phyloP scores from a whole-genome alignment of 2,888 invertebrate species.

The Eristalis tenax region DNA sequence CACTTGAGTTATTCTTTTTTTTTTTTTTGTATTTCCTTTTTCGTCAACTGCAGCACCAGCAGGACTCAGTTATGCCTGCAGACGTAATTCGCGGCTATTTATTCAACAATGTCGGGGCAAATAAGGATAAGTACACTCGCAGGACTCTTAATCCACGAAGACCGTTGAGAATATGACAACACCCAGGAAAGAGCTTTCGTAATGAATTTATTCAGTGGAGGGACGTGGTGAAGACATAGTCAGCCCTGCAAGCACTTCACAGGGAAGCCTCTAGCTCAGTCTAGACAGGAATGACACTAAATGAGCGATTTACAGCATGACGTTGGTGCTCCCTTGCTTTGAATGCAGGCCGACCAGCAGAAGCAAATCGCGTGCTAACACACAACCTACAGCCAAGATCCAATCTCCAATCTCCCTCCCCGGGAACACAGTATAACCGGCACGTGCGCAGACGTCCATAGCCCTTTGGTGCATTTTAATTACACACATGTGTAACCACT shows the following conservation, averaged over 20 bases:
- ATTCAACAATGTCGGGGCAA: neutral
- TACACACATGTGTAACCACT: constrained; percentile 58
- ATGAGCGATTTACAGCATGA: too few relatives aligned
- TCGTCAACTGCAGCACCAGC: neutral
- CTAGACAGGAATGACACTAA: too few relatives aligned
- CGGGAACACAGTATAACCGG: constrained; percentile 18
- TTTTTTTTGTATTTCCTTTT: neutral
- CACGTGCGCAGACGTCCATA: constrained; percentile 39
- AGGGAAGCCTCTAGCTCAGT: neutral
- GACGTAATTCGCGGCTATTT: neutral
- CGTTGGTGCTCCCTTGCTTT: too few relatives aligned
- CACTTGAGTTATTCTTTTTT: neutral
- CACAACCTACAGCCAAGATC: constrained; percentile 18
- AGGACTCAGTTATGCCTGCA: neutral
- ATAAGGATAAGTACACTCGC: constrained; percentile 2
- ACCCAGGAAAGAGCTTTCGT: neutral
- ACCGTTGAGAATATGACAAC: neutral
- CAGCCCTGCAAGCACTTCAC: neutral
- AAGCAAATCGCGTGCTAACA: constrained; percentile 55
- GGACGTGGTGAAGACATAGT: neutral
- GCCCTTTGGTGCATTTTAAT: constrained; percentile 55
- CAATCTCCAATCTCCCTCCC: neutral
- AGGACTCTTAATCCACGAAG: neutral
- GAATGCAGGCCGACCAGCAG: neutral
- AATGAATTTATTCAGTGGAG: constrained; percentile 14